Base-by-base conservation (phyloP, 2,888 invertebrate species). In the Parelbella ahira region DNA sequence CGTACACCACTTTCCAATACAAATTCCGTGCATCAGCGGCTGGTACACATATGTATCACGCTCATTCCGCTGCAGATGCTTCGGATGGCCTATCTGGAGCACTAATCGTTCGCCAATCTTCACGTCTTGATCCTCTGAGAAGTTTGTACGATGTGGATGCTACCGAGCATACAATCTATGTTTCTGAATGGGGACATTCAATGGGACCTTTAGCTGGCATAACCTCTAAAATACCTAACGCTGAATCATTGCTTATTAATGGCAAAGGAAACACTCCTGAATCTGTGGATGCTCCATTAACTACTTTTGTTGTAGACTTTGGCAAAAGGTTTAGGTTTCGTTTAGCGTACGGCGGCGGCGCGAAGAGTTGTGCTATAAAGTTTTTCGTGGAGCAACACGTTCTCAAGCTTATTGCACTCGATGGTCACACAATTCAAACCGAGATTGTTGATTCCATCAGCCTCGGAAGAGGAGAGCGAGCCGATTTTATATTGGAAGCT, bases 1-100 rank as follows among this genome's bases (percentile, higher is more conserved):
- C 93, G 27, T 92, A 91, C 60, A 92, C 92, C 1, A 92, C 91
- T 5, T 94, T 94, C 72, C 93, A 93, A 60, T 94, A 94, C 66
- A 92, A 92, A 68, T 94, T 94, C 67, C 86, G 91, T n/a, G 93
- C 93, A 0, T 89, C 91, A 1, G 87, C 88, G 15, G 88, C 91
- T 2, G 94, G 94, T 9, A 93, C 93, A 1, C 93, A 93, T 64
- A 90, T 93, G 67, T 94, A 93, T 77, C 93, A 93, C 49, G 92
- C 93, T 1, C 92, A 92, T 65, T 93, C 88, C 42, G 92, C 92
- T 10, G 89, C 91, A 1, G 92, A 93, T 50, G 84, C 91, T 5
- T 89, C 91, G 0, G 92, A 93, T 48, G 93, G 93, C 1, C 76
- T 93, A 9, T 92, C 92, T 34, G 94, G 94, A 1, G 90, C 92